Evolutionary conservation across 1,140 invertebrate genomes (phyloP), one percentile per base, ranked within the genome.

Genomic region (Drosophila suzukii): DNA sequence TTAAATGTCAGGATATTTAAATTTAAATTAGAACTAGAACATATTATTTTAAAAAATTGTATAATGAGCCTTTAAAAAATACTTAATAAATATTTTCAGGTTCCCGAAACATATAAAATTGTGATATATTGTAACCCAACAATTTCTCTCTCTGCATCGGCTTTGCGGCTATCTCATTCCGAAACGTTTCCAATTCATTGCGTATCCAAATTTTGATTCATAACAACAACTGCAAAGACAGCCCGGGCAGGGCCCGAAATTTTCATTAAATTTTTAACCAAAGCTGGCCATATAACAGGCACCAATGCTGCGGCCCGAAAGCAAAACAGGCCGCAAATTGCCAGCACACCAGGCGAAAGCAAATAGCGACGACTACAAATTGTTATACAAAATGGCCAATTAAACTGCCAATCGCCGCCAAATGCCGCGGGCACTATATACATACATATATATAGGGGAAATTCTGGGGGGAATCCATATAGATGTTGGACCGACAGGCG

Each of bases 371-470:
- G 24, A 49, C 46, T 47, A 70, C 67, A 59, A 72, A 59, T 71
- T 72, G 66, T 59, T 72, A 43, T 72, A 59, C 66, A 59, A 72
- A 72, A 72, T 73, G 66, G 70, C 70, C 67, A 73, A 73, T 73
- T 72, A 73, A 73, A 72, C 67, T 60, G 70, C 46, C 70, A 72
- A 71, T 71, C 65, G 67, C 27, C 65, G 65, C 60, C 60, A 65
- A 63, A 58, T 47, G 67, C 17, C 65, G 65, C 67, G 24, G 3
- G 43, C 7, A 10, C 8, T 3, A 6, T 10, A 34, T 34, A 10
- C 8, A 32, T 32, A 1, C 30, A 10, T 3, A 34, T 34, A 34
- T 10, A 10, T 20, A 11, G 5, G 43, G 13, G 3, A 51, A 34
- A 34, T 17, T 17, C 8, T 7, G 10, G 30, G 15, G 15, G 43